Percentiles rank a stretch among this genome's conserved stretches.
phyloP scores from a whole-genome alignment of 2,888 invertebrate species.

The Melanargia galathea region DNA sequence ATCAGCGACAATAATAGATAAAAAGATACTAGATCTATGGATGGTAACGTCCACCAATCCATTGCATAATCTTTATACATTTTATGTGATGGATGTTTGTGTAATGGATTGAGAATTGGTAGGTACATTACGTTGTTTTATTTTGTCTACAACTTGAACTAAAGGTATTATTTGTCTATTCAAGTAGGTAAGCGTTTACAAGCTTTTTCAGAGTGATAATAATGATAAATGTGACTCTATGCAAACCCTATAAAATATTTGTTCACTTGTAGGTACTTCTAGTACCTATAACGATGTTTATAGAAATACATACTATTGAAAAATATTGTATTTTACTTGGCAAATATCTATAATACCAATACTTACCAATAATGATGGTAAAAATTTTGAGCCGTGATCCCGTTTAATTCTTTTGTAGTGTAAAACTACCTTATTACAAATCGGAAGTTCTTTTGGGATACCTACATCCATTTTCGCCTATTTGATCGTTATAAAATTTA shows the following conservation, averaged over 20 bases:
- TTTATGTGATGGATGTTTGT: too few species aligned
- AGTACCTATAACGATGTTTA: too few species aligned
- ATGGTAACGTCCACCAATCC: background rate
- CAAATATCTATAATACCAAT: too few species aligned
- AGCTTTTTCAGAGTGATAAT: too few species aligned
- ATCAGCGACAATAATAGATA: conserved; percentile 9
- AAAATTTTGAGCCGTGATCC: background rate
- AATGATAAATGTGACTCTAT: too few species aligned
- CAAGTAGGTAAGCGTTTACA: too few species aligned
- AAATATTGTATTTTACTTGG: too few species aligned
- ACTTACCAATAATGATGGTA: background rate
- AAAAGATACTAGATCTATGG: background rate
- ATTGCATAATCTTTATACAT: background rate
- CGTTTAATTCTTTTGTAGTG: conserved; percentile 13
- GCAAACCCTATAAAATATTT: too few species aligned
- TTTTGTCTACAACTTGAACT: background rate
- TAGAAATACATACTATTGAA: too few species aligned
- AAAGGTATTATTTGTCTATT: background rate
- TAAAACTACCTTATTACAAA: background rate
- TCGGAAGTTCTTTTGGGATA: background rate
- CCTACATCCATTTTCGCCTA: too few species aligned
- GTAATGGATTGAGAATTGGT: background rate
- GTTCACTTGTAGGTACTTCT: too few species aligned
- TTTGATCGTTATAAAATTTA: too few species aligned
- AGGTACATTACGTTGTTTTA: background rate